Percentiles rank a stretch among this genome's conserved stretches.
phyloP scores from a whole-genome alignment of 1,140 invertebrate species.

The Aphis craccivora region DNA sequence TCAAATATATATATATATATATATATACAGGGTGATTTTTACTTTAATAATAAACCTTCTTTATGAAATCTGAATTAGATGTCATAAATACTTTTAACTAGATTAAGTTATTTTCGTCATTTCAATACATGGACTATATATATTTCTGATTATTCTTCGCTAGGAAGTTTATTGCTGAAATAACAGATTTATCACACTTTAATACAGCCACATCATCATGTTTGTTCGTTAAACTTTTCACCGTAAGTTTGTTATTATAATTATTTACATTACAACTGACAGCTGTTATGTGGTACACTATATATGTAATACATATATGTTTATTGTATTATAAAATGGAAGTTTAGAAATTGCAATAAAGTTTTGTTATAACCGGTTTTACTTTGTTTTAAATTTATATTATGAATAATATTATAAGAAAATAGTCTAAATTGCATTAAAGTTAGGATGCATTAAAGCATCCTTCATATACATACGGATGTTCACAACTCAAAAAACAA shows the following conservation, averaged over 20 bases:
- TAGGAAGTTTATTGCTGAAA: not conserved
- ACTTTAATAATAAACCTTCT: too few relatives aligned
- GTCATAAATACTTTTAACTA: too few relatives aligned
- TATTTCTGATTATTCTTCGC: not conserved
- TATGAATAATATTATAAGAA: not conserved
- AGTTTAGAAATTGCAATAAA: too few relatives aligned
- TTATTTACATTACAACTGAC: not conserved
- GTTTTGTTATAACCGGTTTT: not conserved
- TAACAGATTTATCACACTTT: not conserved
- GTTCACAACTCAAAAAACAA: not conserved
- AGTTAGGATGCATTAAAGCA: not conserved
- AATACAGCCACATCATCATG: not conserved
- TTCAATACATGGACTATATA: not conserved
- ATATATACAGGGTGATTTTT: too few relatives aligned
- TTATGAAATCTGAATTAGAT: too few relatives aligned
- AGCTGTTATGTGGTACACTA: not conserved
- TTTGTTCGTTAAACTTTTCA: not conserved
- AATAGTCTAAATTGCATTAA: not conserved
- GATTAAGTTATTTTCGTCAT: not conserved
- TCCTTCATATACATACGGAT: not conserved
- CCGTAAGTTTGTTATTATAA: not conserved
- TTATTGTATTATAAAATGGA: not conserved
- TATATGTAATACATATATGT: not conserved
- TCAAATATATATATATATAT: too few relatives aligned
- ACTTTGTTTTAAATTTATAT: not conserved